A percentile compares a stretch with the other conserved stretches of the same genome.
phyloP scores from a whole-genome alignment of 2,113 vertebrate genomes.

The Sorex araneus region DNA sequence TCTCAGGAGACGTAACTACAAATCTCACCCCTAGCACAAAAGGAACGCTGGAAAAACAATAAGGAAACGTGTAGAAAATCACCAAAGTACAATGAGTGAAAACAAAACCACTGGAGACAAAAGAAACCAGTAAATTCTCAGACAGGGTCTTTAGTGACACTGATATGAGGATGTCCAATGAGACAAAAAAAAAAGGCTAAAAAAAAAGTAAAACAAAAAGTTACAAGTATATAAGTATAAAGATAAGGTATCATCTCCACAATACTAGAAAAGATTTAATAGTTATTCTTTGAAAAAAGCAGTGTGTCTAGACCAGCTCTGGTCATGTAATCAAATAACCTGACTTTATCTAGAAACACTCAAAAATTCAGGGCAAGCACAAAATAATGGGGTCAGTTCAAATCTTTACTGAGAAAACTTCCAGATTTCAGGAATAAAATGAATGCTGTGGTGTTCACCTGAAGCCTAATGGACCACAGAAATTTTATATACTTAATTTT shows the following conservation, averaged over 20 bases:
- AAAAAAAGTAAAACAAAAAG: no score
- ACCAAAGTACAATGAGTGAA: no score
- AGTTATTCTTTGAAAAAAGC: slow-evolving; percentile 38
- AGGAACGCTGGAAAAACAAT: no score
- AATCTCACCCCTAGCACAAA: no score
- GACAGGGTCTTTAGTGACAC: no score
- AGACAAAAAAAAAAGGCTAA: no score
- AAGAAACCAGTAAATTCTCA: no score
- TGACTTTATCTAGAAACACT: slow-evolving; percentile 46
- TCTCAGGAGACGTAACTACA: no score
- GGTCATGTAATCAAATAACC: slow-evolving; percentile 19
- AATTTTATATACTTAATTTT: slow-evolving; percentile 66
- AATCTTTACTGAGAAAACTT: slow-evolving; percentile 40
- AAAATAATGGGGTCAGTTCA: slow-evolving; percentile 58
- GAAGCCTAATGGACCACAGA: slow-evolving; percentile 62
- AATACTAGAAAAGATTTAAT: slow-evolving; percentile 36
- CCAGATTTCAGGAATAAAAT: slow-evolving; percentile 57
- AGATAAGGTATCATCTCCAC: neutral
- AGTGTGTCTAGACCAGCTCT: neutral
- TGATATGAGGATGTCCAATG: no score
- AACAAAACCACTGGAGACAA: no score
- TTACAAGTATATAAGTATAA: neutral
- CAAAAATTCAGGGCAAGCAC: neutral
- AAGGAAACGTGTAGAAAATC: no score
- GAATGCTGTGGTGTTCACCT: slow-evolving; percentile 42